Evolutionary conservation across 2,797 vertebrate genomes (phyloP), one percentile per base, ranked within the genome.

Genomic region (Enteromius fasciolatus): DNA sequence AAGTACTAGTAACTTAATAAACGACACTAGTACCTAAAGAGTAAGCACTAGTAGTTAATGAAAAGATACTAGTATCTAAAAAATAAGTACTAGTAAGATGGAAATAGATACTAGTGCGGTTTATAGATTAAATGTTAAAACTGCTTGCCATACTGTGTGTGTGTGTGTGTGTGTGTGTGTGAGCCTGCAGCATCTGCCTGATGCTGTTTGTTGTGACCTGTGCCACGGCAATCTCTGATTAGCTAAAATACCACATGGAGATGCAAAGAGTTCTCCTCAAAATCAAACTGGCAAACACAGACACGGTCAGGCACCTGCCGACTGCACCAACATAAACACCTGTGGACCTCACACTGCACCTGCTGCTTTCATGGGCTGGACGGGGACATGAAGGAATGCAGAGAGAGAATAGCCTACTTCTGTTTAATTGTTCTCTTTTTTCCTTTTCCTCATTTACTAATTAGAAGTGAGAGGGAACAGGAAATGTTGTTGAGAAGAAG

Each of bases 161-260:
- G 28, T 28, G 28, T 39, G 17, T 18, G 0, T 52, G 50, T 20
- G 8, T 57, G 20, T 54, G 52, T 54, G 83, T 69, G 73, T 68
- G 23, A 76, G 31, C 33, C 9, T 73, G 50, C 54, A 57, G 73
- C 80, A 84, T 84, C 85, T 87, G 87, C 77, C 76, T 83, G 73
- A 83, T 81, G 73, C 73, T 88, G 85, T 90, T 88, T 84, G 63
- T 87, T 50, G 76, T 85, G 81, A 69, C 67, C 85, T 79, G 73
- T 76, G 79, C 76, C 76, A 50, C 84, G 50, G 73, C 52, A 61
- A 57, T 74, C 10, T 67, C 76, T 87, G 76, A 80, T 88, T 78
- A 68, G 81, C 66, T 73, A 36, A 80, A 67, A 82, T 80, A 80
- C 76, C 70, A 83, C 78, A 83, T 72, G 25, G 73, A 85, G 74